Conservation (phyloP, 2,113 vertebrate species). For the Dipodomys ordii region DNA sequence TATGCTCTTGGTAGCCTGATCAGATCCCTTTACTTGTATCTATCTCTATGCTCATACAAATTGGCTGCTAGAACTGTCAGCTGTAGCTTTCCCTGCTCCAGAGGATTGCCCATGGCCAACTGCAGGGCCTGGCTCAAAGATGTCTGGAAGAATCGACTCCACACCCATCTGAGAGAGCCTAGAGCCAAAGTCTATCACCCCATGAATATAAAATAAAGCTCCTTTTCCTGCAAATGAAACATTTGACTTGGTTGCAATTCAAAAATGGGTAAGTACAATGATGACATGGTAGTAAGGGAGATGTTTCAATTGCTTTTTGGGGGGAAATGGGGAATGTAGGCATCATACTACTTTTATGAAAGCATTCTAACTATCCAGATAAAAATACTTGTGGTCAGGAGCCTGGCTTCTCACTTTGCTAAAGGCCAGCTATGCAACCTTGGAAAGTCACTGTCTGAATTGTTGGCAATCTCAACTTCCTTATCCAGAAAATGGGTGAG, state of each 20-base stretch:
- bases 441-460: background rate
- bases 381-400: slow-evolving; percentile 5
- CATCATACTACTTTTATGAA: background rate
- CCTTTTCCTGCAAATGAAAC: background rate
- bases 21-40: background rate
- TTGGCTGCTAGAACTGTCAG: slow-evolving; percentile 4
- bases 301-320: background rate
- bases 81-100: background rate
- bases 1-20: background rate
- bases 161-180: background rate
- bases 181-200: background rate
- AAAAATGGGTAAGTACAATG: background rate
- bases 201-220: background rate
- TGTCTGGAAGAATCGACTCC: background rate
- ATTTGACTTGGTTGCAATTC: background rate
- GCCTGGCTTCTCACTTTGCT: background rate
- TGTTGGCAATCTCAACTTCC: background rate
- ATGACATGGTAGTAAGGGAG: background rate
- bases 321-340: background rate
- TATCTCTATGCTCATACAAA: background rate
- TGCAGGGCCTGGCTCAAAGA: background rate
- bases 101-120: background rate
- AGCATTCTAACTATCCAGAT: background rate
- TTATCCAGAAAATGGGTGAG: background rate
- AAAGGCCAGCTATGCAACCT: background rate